Evolutionary conservation across 2,113 vertebrate genomes (phyloP).

Genomic region (Pituophis catenifer): DNA sequence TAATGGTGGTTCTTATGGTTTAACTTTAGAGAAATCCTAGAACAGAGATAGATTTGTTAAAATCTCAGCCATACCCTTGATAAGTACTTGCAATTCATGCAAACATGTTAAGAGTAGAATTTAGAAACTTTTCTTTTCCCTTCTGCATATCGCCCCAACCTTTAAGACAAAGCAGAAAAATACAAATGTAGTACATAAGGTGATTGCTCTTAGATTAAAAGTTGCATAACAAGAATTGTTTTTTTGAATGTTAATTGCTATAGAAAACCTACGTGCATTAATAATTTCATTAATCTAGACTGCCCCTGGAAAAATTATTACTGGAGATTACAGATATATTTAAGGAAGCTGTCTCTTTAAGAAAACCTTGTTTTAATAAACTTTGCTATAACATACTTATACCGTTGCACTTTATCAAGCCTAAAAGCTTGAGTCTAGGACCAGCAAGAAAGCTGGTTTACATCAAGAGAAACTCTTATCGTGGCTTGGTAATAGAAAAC

Average conservation of each 20-base stretch:
- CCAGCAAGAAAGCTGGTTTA: constrained; percentile 42
- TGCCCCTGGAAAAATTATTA: constrained; percentile 35
- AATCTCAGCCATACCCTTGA: background rate
- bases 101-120: background rate
- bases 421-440: constrained; percentile 28
- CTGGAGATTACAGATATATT: constrained; percentile 24
- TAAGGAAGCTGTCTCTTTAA: constrained; percentile 24
- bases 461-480: constrained; percentile 47
- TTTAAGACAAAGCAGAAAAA: background rate
- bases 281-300: background rate
- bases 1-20: background rate
- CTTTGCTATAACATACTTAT: background rate
- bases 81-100: background rate
- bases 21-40: background rate
- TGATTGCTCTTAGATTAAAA: background rate
- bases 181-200: background rate
- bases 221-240: background rate
- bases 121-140: background rate
- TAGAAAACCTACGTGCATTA: background rate
- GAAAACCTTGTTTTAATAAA: constrained; percentile 39
- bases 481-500: constrained; percentile 3
- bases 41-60: background rate
- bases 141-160: background rate
- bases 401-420: constrained; percentile 29
- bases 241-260: constrained; percentile 30